Conservation (phyloP, 2,888 invertebrate genomes). For the Xylophagus ater region DNA sequence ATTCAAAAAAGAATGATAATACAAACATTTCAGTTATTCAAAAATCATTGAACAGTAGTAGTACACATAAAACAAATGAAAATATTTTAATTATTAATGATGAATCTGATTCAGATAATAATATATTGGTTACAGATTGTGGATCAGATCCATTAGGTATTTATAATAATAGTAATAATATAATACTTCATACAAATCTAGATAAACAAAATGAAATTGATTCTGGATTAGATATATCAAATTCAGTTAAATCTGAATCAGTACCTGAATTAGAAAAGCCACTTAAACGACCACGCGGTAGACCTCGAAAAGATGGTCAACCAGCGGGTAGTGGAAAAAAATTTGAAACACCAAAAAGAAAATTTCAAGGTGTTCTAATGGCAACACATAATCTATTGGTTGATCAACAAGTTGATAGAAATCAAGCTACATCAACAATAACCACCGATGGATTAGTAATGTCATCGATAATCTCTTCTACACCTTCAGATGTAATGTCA, state of each 20-base stretch:
- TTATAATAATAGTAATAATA: too few relatives aligned
- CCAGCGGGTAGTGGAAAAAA: slow-evolving; percentile 16
- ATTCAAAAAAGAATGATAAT: slow-evolving; percentile 31
- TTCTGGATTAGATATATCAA: slow-evolving; percentile 16
- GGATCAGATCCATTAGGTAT: slow-evolving; percentile 16
- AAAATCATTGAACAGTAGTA: slow-evolving; percentile 24
- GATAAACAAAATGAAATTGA: slow-evolving; percentile 10
- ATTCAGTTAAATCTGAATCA: slow-evolving; percentile 12
- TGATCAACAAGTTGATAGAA: too few relatives aligned
- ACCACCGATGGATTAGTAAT: too few relatives aligned
- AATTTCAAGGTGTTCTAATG: slow-evolving; percentile 13
- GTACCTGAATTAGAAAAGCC: slow-evolving; percentile 8
- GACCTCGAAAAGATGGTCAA: slow-evolving; percentile 16
- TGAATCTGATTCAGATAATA: slow-evolving; percentile 37
- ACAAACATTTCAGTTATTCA: slow-evolving; percentile 40
- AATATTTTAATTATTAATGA: slow-evolving; percentile 30
- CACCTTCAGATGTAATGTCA: too few relatives aligned
- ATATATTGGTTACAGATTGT: slow-evolving; percentile 29
- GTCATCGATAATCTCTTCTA: too few relatives aligned
- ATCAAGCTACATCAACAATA: too few relatives aligned
- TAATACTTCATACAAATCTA: slow-evolving; percentile 8
- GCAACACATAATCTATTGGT: slow-evolving; percentile 1
- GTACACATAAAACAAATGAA: slow-evolving; percentile 10
- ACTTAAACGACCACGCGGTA: slow-evolving; percentile 15
- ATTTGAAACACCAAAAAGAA: not conserved